These are phyloP conservation scores for Phrixothrix hirtus DNA, from an alignment of 2,888 invertebrate genomes.

Conservation along the genomic window DNA sequence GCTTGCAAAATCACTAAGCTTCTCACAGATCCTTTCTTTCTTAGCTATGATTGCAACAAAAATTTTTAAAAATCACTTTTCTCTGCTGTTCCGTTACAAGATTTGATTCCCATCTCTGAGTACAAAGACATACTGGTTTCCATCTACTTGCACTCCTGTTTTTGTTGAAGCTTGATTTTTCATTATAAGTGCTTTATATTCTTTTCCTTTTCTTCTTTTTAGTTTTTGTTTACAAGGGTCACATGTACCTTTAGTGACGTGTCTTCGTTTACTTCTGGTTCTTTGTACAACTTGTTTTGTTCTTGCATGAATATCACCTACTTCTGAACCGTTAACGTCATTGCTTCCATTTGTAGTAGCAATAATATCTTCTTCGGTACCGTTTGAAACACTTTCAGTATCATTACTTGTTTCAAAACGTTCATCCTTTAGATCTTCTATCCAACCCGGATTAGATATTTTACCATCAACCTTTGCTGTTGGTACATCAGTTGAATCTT, in stretches of 20 bases:
- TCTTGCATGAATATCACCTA: not conserved
- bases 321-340: not conserved
- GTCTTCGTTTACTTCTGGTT: not conserved
- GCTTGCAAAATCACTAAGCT: not conserved
- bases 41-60: not conserved
- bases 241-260: not conserved
- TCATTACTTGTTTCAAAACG: no score
- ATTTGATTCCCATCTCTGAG: not conserved
- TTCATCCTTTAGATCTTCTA: no score
- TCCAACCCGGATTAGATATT: no score
- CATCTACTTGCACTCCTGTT: not conserved
- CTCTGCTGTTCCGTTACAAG: slow-evolving; percentile 1
- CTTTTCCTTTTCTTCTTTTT: slow-evolving; percentile 1
- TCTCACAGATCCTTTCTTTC: slow-evolving; percentile 1
- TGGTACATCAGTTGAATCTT: no score
- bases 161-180: not conserved
- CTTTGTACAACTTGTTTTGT: not conserved
- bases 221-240: not conserved
- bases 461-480: no score
- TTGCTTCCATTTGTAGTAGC: not conserved
- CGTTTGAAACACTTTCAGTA: no score
- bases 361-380: no score
- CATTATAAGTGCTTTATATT: not conserved
- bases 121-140: slow-evolving; percentile 16
- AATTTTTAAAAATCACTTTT: slow-evolving; percentile 1